phyloP scores from a whole-genome alignment of 1,140 invertebrate genomes.

The Heterodera schachtii region DNA sequence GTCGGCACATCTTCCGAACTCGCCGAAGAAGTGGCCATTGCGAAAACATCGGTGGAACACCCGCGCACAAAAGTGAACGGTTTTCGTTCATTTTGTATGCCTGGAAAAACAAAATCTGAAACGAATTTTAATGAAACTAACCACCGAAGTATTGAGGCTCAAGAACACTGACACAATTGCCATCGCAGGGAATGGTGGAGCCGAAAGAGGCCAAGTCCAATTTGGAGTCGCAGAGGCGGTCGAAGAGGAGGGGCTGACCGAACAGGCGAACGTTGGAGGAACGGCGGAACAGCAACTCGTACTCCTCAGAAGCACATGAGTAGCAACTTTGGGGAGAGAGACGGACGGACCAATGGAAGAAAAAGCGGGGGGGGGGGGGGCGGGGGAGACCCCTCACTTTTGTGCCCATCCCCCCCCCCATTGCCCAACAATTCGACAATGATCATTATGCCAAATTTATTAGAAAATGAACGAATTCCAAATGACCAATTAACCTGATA shows the following conservation, averaged over 20 bases:
- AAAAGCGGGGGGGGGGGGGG: too few species aligned
- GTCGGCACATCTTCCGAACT: conserved; percentile 18
- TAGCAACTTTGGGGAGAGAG: conserved; percentile 35
- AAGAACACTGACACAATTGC: conserved; percentile 46
- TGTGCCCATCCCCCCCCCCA: too few species aligned
- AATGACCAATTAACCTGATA: conserved; percentile 4
- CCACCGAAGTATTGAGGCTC: conserved; percentile 50
- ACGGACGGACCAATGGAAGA: too few species aligned
- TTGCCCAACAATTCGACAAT: too few species aligned
- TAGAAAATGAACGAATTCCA: not conserved
- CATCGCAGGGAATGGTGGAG: conserved; percentile 46
- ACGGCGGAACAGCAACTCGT: conserved; percentile 44
- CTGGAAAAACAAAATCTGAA: conserved; percentile 29
- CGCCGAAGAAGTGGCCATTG: conserved; percentile 38
- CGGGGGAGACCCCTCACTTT: too few species aligned
- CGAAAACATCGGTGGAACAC: conserved; percentile 52
- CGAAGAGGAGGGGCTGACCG: conserved; percentile 49
- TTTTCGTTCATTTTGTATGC: conserved; percentile 44
- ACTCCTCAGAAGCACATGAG: conserved; percentile 53
- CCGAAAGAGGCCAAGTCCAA: conserved; percentile 44
- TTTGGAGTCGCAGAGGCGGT: conserved; percentile 41
- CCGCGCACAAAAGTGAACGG: conserved; percentile 51
- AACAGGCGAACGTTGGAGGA: conserved; percentile 43
- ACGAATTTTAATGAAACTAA: conserved; percentile 19
- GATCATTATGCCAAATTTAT: too few species aligned